Evolutionary conservation across 2,888 invertebrate species (phyloP).

Genomic region (Griposia aprilina): DNA sequence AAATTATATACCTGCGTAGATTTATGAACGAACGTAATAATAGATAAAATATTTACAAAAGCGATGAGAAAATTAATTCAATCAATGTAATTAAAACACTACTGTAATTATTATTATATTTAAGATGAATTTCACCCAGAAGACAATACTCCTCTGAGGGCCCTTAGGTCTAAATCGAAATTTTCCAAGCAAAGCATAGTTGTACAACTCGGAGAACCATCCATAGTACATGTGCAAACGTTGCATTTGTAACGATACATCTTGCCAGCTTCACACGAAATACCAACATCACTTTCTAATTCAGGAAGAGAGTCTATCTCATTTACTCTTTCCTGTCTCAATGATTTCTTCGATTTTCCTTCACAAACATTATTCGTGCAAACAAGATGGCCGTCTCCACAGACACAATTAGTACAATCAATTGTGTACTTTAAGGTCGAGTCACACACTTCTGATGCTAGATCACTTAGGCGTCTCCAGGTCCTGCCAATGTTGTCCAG

Average conservation of each 20-base stretch:
- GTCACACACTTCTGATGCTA: constrained; percentile 28
- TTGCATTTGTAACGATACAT: constrained; percentile 77
- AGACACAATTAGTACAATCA: constrained; percentile 77
- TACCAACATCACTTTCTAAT: constrained; percentile 53
- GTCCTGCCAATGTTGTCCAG: constrained; percentile 64
- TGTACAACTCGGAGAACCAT: constrained; percentile 70
- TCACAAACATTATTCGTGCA: constrained; percentile 69
- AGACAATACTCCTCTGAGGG: constrained; percentile 50
- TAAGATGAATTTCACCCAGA: constrained; percentile 12
- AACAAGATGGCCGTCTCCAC: constrained; percentile 49
- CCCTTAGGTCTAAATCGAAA: constrained; percentile 59
- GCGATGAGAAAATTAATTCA: neutral
- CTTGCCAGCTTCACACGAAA: constrained; percentile 71
- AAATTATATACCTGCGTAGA: neutral
- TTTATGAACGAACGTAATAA: neutral
- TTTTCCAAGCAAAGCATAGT: constrained; percentile 77
- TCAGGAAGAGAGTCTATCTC: constrained; percentile 59
- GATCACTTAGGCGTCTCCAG: constrained; percentile 47
- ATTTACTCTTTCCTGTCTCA: constrained; percentile 36
- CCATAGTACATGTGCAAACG: constrained; percentile 72
- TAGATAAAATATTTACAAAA: neutral
- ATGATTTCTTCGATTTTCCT: neutral
- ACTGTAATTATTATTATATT: neutral
- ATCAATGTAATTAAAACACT: neutral
- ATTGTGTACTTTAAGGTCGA: constrained; percentile 55